These are phyloP conservation scores for Himalopsyche phryganea DNA, from an alignment of 1,140 invertebrate species.

Conservation along the genomic window DNA sequence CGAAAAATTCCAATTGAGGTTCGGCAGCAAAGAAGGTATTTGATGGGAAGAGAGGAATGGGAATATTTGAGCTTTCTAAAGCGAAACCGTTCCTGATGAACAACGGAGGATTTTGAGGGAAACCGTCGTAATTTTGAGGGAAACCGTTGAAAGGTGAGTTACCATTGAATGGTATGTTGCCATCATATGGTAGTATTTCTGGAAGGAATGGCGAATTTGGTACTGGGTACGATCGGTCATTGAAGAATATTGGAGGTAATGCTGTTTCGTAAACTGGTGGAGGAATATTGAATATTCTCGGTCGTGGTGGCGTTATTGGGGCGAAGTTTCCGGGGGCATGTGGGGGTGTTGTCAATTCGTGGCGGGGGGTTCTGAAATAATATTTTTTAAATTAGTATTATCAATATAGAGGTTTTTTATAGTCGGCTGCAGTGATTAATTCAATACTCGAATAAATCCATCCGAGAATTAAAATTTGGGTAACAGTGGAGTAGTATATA, in stretches of 20 bases:
- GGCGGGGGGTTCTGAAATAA: background rate
- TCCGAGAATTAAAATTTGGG: too few species aligned
- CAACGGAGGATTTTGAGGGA: background rate
- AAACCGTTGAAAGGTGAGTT: too few species aligned
- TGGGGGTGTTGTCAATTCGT: constrained; percentile 44
- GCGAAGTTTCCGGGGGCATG: constrained; percentile 55
- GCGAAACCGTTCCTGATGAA: constrained; percentile 7
- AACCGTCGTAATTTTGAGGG: background rate
- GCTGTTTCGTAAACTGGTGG: constrained; percentile 36
- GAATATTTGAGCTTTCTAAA: constrained; percentile 6
- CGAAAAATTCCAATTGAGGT: background rate
- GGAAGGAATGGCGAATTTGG: constrained; percentile 44
- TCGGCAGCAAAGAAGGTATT: constrained; percentile 4
- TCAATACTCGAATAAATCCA: too few species aligned
- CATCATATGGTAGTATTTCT: constrained; percentile 29
- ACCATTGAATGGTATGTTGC: constrained; percentile 37
- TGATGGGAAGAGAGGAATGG: constrained; percentile 4
- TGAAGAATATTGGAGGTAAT: constrained; percentile 41
- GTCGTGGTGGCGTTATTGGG: constrained; percentile 46
- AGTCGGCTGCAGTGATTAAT: too few species aligned
- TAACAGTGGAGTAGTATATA: too few species aligned
- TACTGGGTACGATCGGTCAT: constrained; percentile 38
- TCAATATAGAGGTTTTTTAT: too few species aligned
- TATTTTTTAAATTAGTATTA: too few species aligned
- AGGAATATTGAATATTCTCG: constrained; percentile 35